Base-by-base conservation (phyloP, 1,140 invertebrate species). In the Drosophila yakuba region DNA sequence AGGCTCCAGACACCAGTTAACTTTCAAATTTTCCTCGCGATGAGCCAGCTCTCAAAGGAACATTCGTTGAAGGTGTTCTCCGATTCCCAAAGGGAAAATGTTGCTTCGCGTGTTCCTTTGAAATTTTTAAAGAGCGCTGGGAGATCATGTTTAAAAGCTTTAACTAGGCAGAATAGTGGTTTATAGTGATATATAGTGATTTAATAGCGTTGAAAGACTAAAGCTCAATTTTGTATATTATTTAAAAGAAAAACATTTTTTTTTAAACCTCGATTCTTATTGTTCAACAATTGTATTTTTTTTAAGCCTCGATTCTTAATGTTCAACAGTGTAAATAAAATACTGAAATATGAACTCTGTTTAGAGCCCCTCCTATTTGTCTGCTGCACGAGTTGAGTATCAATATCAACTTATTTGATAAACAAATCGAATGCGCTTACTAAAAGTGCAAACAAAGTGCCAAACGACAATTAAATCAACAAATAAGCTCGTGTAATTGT, bases 371-470 rank as follows among this genome's bases (percentile, higher is more conserved):
- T 51, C 8, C 28, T 15, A 35, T n/a, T 48, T n/a, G 7, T 7
- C 6, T 11, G 14, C 54, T 39, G 10, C 32, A 39, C n/a, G 17
- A 8, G 8, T 32, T 8, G 32, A 10, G 25, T 39, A 56, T 38
- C 63, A 12, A 52, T 68, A 52, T 45, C 64, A 17, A 66, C 32
- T 52, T 52, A 28, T 63, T 67, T 41, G 36, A 50, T 71, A 68
- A 71, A 71, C 63, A 71, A 71, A 71, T 71, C 50, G 55, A 71
- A 71, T 54, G 62, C 66, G 66, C 66, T 68, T 67, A 69, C 64
- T 44, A 68, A 68, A 68, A 52, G 62, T 67, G 61, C 66, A 69
- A 67, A 67, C 63, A 67, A 67, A 67, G 63, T 63, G 63, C 57
- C 59, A 64, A 67, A 64, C 45, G 60, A 64, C 64, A 64, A 68